Base-by-base conservation (phyloP, 2,797 vertebrate genomes). In the Capromys pilorides region DNA sequence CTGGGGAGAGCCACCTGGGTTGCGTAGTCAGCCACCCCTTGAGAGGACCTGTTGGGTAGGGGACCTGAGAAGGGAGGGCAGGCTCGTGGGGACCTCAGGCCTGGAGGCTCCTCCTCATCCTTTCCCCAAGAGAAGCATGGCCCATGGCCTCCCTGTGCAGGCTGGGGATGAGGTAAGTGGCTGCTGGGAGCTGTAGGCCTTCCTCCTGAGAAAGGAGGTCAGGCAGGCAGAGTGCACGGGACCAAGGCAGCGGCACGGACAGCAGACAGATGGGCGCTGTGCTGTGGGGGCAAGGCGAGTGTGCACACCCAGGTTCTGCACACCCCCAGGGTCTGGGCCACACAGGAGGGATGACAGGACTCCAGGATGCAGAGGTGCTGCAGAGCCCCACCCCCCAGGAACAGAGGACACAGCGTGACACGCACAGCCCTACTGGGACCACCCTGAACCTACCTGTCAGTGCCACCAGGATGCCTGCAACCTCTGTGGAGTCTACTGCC, bases 251-350 rank as follows among this genome's bases (percentile, higher is more conserved):
- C 4, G 39, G 31, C 21, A 4, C 14, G 41, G 51, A 18, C n/a
- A 7, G 3, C 16, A 31, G 85, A 33, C 39, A 18, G 81, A 26
- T 0, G 14, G 54, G 39, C 39, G 11, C 12, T 21, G 39, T 36
- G 62, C 5, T 5, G 79, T 54, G 49, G 31, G 31, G 26, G 18
- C 9, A 71, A 5, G 12, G 31, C 4, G 31, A 33, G 18, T 81
- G 11, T 51, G 4, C 9, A 3, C 9, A 12, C 62, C 22, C 0
- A 21, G 1, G 28, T 5, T 51, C 16, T 1, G 4, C 49, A 33
- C 10, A 0, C 0, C 0, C 0, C 8, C 0, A 0, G 0, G 39
- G 62, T n/a, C 28, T n/a, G n/a, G 54, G 62, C 1, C 57, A 4
- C 31, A 22, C 9, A 1, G 10, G 18, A 24, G 45, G 45, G 22